Evolutionary conservation across 2,888 invertebrate genomes (phyloP).

Genomic region (Adelognathus sp.): DNA sequence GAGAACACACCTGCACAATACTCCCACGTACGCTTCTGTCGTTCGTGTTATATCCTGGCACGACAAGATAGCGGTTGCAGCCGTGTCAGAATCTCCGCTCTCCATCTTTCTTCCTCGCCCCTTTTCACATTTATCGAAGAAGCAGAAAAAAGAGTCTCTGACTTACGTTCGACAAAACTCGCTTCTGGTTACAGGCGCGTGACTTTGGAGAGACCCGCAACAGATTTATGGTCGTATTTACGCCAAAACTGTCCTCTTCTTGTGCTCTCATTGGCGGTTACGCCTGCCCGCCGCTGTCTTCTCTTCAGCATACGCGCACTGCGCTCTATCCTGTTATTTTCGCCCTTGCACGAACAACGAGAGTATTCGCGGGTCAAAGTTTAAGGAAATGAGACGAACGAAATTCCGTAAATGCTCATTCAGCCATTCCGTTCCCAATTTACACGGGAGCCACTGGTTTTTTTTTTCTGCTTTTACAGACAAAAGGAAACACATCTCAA

Average conservation of each 20-base stretch:
- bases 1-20: conserved; percentile 38
- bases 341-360: conserved; percentile 68
- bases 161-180: conserved; percentile 39
- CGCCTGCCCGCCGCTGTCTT: background rate
- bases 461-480: background rate
- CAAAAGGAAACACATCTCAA: background rate
- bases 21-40: conserved; percentile 37
- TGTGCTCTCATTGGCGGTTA: conserved; percentile 53
- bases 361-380: background rate
- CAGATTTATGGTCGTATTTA: conserved; percentile 42
- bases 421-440: background rate
- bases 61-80: conserved; percentile 1
- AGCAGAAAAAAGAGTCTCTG: conserved; percentile 12
- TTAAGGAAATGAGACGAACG: background rate
- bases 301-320: conserved; percentile 3
- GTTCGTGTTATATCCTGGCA: conserved; percentile 8
- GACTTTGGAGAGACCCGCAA: conserved; percentile 1
- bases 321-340: conserved; percentile 67
- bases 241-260: conserved; percentile 39
- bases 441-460: background rate
- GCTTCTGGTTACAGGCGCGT: conserved; percentile 20
- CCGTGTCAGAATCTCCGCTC: conserved; percentile 32
- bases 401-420: background rate
- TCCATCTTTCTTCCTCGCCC: conserved; percentile 10
- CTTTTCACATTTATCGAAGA: conserved; percentile 10